These are phyloP conservation scores for Asobara japonica DNA, from an alignment of 1,140 invertebrate species.

Conservation along the genomic window DNA sequence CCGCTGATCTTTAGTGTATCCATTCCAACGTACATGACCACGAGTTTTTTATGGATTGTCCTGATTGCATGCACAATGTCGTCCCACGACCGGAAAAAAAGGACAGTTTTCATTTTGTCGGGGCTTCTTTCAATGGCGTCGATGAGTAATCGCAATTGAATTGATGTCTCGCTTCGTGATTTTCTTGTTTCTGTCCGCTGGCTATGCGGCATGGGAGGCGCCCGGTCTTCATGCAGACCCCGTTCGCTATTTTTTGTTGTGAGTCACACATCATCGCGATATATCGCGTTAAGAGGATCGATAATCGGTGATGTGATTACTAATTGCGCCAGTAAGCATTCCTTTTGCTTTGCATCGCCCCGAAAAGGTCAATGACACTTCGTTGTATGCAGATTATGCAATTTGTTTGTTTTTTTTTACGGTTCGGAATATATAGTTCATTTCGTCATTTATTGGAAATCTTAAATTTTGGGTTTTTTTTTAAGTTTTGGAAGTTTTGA, in stretches of 20 bases:
- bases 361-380: background rate
- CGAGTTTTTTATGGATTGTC: background rate
- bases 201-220: background rate
- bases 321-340: slow-evolving; percentile 13
- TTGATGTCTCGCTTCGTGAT: slow-evolving; percentile 13
- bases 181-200: background rate
- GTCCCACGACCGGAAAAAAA: background rate
- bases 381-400: background rate
- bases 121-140: background rate
- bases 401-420: too few species aligned
- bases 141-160: slow-evolving; percentile 26
- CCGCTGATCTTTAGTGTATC: too few species aligned
- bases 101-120: background rate
- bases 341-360: background rate
- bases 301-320: slow-evolving; percentile 25
- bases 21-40: background rate
- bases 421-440: too few species aligned
- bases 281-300: background rate
- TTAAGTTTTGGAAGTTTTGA: too few species aligned
- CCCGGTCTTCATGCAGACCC: background rate
- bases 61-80: background rate
- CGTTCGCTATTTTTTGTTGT: background rate
- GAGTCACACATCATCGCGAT: slow-evolving; percentile 18
- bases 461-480: too few species aligned
- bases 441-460: too few species aligned